Conservation (phyloP, 2,888 invertebrate species). For the Cheilosia vulpina region DNA sequence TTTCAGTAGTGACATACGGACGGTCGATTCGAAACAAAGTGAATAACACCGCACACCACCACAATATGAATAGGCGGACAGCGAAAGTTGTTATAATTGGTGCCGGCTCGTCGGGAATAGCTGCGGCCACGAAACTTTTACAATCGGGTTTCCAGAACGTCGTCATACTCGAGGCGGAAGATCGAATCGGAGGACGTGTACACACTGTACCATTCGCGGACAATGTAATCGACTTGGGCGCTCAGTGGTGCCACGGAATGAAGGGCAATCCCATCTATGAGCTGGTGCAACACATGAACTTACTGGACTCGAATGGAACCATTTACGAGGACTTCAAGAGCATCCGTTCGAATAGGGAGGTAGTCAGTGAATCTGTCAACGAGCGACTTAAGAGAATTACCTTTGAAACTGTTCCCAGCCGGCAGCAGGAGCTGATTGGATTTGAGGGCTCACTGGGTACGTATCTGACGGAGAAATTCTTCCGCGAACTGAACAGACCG, state of each 20-base stretch:
- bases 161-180: constrained; percentile 86
- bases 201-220: constrained; percentile 85
- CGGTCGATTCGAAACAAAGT: neutral
- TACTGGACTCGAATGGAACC: constrained; percentile 79
- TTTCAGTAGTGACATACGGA: constrained; percentile 8
- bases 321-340: constrained; percentile 80
- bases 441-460: constrained; percentile 81
- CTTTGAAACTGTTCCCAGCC: constrained; percentile 81
- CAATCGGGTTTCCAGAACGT: constrained; percentile 84
- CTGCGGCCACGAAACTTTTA: constrained; percentile 82
- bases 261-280: constrained; percentile 86
- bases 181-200: constrained; percentile 87
- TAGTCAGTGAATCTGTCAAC: constrained; percentile 80
- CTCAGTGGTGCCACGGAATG: constrained; percentile 89
- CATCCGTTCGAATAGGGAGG: constrained; percentile 81
- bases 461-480: constrained; percentile 80
- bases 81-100: constrained; percentile 82
- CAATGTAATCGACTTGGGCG: constrained; percentile 88
- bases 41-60: neutral
- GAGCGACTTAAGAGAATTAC: constrained; percentile 81
- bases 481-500: constrained; percentile 77
- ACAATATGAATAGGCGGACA: constrained; percentile 73
- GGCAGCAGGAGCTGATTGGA: constrained; percentile 79
- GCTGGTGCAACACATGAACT: constrained; percentile 82
- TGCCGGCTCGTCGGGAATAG: constrained; percentile 83